A percentile compares a stretch with the other conserved stretches of the same genome.
phyloP scores from a whole-genome alignment of 2,113 vertebrate genomes.

The Osmerus eperlanus region DNA sequence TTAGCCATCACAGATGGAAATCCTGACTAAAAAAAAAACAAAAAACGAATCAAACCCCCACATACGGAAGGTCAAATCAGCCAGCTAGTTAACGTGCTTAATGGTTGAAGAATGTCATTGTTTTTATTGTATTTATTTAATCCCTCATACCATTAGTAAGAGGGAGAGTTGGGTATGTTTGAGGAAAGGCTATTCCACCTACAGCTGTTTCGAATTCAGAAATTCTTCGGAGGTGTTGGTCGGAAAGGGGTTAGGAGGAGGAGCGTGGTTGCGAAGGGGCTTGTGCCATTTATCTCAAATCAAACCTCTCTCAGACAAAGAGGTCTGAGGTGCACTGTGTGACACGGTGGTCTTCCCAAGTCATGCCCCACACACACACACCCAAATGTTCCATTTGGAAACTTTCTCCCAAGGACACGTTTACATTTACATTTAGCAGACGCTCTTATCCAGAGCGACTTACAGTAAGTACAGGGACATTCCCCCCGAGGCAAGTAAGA shows the following conservation, averaged over 20 bases:
- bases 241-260: background rate
- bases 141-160: background rate
- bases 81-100: too few species aligned
- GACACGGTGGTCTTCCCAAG: background rate
- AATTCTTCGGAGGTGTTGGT: constrained; percentile 20
- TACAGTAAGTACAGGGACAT: too few species aligned
- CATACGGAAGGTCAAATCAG: too few species aligned
- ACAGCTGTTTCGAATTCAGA: constrained; percentile 32
- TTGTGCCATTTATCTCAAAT: constrained; percentile 18
- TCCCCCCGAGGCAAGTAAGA: too few species aligned
- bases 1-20: constrained; percentile 44
- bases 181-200: background rate
- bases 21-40: constrained; percentile 10
- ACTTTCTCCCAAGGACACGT: constrained; percentile 22
- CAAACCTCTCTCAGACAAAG: constrained; percentile 1
- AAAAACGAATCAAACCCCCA: background rate
- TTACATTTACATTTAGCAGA: background rate
- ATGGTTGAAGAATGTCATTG: too few species aligned
- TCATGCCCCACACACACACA: background rate
- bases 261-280: constrained; percentile 4
- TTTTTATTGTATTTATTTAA: too few species aligned
- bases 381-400: constrained; percentile 25
- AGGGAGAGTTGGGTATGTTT: background rate
- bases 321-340: background rate
- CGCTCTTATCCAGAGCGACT: too few species aligned